Evolutionary conservation across 2,888 invertebrate species (phyloP).

Genomic region (Patella caerulea): DNA sequence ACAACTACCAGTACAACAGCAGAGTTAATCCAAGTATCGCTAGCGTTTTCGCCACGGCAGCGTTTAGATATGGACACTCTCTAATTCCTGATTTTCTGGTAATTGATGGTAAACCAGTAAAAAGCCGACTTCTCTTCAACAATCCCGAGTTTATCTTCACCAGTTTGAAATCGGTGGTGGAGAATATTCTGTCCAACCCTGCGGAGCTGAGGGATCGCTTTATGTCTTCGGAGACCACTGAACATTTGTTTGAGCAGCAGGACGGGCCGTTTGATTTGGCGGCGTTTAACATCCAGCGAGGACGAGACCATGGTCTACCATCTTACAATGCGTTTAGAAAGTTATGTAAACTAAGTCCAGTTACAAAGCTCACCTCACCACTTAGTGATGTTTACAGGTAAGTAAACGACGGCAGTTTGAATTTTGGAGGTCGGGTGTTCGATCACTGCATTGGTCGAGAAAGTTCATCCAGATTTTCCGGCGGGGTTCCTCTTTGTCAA

Average conservation of each 20-base stretch:
- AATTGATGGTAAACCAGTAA: neutral
- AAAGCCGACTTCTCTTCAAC: neutral
- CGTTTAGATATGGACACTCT: conserved; percentile 35
- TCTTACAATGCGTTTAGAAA: neutral
- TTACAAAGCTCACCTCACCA: too few species aligned
- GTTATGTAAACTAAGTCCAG: neutral
- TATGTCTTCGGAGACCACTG: neutral
- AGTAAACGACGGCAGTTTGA: too few species aligned
- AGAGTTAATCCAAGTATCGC: conserved; percentile 51
- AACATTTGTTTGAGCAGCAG: neutral
- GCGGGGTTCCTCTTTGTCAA: too few species aligned
- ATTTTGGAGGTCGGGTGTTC: too few species aligned
- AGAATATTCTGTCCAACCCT: neutral
- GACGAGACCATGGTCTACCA: neutral
- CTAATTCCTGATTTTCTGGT: conserved; percentile 36
- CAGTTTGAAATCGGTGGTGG: neutral
- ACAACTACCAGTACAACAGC: conserved; percentile 33
- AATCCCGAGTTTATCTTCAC: neutral
- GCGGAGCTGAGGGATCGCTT: neutral
- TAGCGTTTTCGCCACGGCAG: conserved; percentile 63
- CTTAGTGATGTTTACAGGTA: too few species aligned
- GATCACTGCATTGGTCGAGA: too few species aligned
- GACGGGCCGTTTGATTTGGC: neutral
- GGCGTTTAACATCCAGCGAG: neutral
- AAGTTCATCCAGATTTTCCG: too few species aligned